Conservation (phyloP, 2,797 vertebrate species). For the Phataginus tricuspis region DNA sequence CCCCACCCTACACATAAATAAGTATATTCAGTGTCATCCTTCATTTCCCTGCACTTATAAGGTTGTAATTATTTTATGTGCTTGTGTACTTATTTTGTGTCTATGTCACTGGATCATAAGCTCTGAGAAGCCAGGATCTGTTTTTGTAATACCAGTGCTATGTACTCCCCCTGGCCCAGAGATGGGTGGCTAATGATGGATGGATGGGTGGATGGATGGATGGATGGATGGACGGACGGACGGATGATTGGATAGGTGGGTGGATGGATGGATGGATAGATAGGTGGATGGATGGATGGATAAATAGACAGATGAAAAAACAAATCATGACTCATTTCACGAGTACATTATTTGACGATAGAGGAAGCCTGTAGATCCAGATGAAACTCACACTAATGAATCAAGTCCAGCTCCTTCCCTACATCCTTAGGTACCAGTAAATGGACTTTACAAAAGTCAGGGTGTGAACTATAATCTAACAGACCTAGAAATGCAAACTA, state of each 20-base stretch:
- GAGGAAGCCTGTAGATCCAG: not conserved
- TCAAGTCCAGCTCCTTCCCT: not conserved
- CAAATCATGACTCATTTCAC: not conserved
- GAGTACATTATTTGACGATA: not conserved
- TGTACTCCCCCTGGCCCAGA: not conserved
- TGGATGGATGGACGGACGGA: not conserved
- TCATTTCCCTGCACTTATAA: not conserved
- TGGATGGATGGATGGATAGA: not conserved
- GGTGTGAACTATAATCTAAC: not conserved
- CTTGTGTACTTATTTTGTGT: not conserved
- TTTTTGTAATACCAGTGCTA: not conserved
- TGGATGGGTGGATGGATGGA: not conserved
- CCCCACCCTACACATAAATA: rapidly evolving
- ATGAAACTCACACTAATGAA: not conserved
- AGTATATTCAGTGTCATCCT: not conserved
- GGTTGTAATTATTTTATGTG: not conserved
- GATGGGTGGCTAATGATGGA: not conserved
- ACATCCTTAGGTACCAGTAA: not conserved
- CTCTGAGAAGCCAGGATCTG: not conserved
- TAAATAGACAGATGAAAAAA: not conserved
- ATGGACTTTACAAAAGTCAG: not conserved
- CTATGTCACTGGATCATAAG: not conserved
- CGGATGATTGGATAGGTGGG: rapidly evolving
- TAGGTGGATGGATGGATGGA: too few species aligned
- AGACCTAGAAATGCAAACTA: not conserved